These are phyloP conservation scores for Escarpia spicata DNA, from an alignment of 2,888 invertebrate genomes.

Conservation along the genomic window DNA sequence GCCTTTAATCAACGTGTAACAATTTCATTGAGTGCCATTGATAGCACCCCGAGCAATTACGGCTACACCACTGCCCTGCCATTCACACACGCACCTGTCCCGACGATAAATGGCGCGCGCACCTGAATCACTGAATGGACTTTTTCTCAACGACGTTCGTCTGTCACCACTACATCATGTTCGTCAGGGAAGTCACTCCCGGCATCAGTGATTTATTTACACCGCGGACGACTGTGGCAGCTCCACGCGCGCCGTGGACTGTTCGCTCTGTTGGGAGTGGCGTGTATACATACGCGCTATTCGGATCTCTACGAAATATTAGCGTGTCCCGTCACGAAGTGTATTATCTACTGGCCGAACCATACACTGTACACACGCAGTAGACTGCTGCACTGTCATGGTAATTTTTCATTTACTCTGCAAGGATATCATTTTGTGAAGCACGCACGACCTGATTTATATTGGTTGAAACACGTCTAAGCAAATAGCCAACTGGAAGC, in stretches of 20 bases:
- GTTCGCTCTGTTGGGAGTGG: neutral
- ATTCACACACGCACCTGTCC: neutral
- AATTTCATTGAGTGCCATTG: constrained; percentile 16
- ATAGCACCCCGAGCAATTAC: neutral
- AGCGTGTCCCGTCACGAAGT: constrained; percentile 1
- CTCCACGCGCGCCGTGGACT: neutral
- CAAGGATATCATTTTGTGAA: neutral
- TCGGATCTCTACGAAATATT: neutral
- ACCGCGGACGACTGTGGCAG: neutral
- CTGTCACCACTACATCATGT: neutral
- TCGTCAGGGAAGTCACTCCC: neutral
- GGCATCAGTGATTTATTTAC: neutral
- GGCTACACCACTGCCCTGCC: neutral
- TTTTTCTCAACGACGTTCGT: neutral
- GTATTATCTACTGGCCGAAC: neutral
- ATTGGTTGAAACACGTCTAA: neutral
- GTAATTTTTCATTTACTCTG: constrained; percentile 5
- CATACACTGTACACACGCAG: neutral
- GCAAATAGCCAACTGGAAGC: neutral
- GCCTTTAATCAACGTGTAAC: constrained; percentile 13
- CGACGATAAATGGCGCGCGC: neutral
- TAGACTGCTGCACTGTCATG: constrained; percentile 3
- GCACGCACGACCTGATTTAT: constrained; percentile 3
- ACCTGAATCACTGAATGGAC: constrained; percentile 3
- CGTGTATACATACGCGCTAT: constrained; percentile 12